These are phyloP conservation scores for Lucilia sericata DNA, from an alignment of 1,140 invertebrate species.

Conservation along the genomic window DNA sequence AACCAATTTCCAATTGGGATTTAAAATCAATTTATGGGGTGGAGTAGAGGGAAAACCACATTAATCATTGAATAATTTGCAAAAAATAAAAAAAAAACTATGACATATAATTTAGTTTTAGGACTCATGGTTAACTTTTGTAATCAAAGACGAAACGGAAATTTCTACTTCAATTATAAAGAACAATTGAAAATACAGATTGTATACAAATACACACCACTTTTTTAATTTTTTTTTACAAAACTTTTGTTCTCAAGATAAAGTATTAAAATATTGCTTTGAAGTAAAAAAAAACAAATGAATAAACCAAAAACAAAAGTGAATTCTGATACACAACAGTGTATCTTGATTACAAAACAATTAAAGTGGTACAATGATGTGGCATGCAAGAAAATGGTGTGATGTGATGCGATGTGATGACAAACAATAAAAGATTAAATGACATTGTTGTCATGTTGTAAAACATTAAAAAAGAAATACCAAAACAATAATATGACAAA, in stretches of 20 bases:
- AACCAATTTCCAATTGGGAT: slow-evolving; percentile 8
- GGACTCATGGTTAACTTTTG: slow-evolving; percentile 14
- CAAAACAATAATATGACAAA: neutral
- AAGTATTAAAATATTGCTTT: neutral
- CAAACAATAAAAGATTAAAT: slow-evolving; percentile 26
- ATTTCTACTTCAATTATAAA: slow-evolving; percentile 8
- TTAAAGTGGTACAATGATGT: slow-evolving; percentile 19
- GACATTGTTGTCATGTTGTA: slow-evolving; percentile 4
- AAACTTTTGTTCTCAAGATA: slow-evolving; percentile 5
- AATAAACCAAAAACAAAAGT: neutral
- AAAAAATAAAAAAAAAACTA: neutral
- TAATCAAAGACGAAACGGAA: slow-evolving; percentile 24
- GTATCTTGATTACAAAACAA: slow-evolving; percentile 22
- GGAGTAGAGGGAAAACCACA: neutral
- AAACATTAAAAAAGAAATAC: neutral
- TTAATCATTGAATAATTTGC: slow-evolving; percentile 19
- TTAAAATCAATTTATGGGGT: neutral
- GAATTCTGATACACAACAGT: slow-evolving; percentile 19
- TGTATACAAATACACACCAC: neutral
- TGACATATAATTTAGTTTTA: neutral
- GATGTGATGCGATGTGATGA: neutral
- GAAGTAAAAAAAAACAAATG: neutral
- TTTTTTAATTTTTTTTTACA: neutral
- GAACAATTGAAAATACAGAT: neutral
- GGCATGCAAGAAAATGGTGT: neutral